Conservation (phyloP, 1,140 invertebrate genomes). For the Drosophila varians region DNA sequence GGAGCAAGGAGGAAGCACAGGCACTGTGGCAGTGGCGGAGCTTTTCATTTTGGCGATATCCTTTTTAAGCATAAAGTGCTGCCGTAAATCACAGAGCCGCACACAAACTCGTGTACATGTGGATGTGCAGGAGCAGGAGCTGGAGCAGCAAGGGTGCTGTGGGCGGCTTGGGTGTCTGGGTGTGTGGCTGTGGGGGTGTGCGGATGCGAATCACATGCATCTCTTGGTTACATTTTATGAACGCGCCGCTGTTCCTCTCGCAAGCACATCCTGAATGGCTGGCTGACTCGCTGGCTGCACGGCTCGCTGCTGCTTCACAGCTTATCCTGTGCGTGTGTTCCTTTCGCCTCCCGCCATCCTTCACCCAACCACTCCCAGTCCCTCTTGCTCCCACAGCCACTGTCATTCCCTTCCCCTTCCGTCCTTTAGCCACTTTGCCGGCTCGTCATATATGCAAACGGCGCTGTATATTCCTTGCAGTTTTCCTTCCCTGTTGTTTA, state of each 20-base stretch:
- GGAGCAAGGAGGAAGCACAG: conserved; percentile 15
- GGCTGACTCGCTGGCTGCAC: conserved; percentile 24
- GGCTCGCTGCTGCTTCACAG: conserved; percentile 23
- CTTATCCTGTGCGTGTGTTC: conserved; percentile 75
- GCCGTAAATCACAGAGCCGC: conserved; percentile 79
- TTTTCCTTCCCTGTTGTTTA: conserved; percentile 72
- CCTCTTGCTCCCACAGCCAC: neutral
- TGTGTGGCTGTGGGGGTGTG: conserved; percentile 35
- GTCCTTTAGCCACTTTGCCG: conserved; percentile 65
- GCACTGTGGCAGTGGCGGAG: conserved; percentile 40
- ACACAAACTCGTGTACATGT: conserved; percentile 26
- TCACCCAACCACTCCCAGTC: neutral
- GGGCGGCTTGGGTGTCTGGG: conserved; percentile 7
- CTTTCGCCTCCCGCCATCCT: no score
- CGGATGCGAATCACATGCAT: conserved; percentile 81
- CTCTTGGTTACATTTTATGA: conserved; percentile 81
- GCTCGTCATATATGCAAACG: conserved; percentile 62
- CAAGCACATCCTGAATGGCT: conserved; percentile 58
- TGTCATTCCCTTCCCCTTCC: neutral
- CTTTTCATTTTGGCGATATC: conserved; percentile 82
- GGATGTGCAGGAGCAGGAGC: conserved; percentile 18
- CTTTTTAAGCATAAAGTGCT: conserved; percentile 82
- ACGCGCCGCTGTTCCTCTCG: conserved; percentile 61
- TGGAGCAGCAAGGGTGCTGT: conserved; percentile 38
- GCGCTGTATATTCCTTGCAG: conserved; percentile 59